Percentiles rank a stretch among this genome's conserved stretches.
Evolutionary conservation across 2,797 vertebrate genomes (phyloP).

Genomic region (Pristis pectinata): DNA sequence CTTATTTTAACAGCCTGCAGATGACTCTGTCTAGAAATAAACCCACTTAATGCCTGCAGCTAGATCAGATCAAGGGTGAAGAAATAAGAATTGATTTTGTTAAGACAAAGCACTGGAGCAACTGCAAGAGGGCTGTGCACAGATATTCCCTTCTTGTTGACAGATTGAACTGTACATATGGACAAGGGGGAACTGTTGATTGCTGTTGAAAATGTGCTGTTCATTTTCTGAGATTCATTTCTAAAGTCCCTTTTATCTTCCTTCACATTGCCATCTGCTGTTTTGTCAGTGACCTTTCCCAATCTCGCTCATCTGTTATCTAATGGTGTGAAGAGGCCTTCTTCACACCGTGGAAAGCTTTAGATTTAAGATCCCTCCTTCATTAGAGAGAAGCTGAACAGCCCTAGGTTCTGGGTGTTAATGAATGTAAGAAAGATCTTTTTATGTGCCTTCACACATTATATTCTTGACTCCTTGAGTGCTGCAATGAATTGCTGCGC

Average conservation of each 20-base stretch:
- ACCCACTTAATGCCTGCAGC: conserved; percentile 63
- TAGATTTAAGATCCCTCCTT: conserved; percentile 65
- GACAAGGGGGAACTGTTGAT: conserved; percentile 55
- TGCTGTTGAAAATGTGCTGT: conserved; percentile 61
- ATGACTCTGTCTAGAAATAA: conserved; percentile 59
- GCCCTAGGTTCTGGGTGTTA: conserved; percentile 67
- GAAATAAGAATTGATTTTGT: conserved; percentile 77
- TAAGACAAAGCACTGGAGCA: conserved; percentile 54
- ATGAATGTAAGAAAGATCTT: conserved; percentile 70
- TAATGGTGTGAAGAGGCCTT: conserved; percentile 67
- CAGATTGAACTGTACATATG: conserved; percentile 56
- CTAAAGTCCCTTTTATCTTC: conserved; percentile 60
- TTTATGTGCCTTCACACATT: conserved; percentile 78
- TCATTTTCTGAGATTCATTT: conserved; percentile 50
- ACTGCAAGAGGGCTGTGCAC: conserved; percentile 53
- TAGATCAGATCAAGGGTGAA: conserved; percentile 81
- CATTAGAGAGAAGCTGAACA: conserved; percentile 66
- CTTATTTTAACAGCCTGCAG: conserved; percentile 51
- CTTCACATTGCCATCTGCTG: conserved; percentile 55
- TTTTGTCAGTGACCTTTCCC: conserved; percentile 71
- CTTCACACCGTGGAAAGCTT: conserved; percentile 61
- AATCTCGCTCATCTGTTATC: conserved; percentile 59
- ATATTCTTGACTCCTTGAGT: conserved; percentile 88
- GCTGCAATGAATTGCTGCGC: conserved; percentile 71
- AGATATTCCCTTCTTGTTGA: conserved; percentile 57